Base-by-base conservation (phyloP, 2,888 invertebrate genomes). In the Ichneumoninae sp. region DNA sequence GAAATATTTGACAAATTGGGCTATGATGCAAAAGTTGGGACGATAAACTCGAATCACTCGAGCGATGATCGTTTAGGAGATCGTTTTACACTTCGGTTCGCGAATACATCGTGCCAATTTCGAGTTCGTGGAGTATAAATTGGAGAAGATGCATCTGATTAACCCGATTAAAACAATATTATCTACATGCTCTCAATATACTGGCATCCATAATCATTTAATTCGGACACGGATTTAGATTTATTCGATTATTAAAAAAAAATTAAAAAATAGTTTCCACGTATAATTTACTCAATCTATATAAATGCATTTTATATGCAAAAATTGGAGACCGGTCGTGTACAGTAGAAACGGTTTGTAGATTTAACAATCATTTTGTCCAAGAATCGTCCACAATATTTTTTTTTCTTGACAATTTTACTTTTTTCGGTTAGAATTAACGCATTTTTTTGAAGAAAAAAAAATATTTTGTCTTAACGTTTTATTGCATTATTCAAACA, bases 101-200 rank as follows among this genome's bases (percentile, higher is more conserved):
- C 57, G 60, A 78, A 57, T 44, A 44, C 33, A 33, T 78, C 19
- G 47, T 47, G 57, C 69, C 69, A 33, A 78, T 44, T 76, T 68
- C 26, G 16, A 36, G 13, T 5, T 47, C 44, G 40, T 13, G 10
- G 10, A 22, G 33, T 19, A 65, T 52, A 40, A 19, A 22, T 44
- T 44, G 26, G n/a, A 68, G 19, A 73, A 36, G 63, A 69, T 16
- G 47, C 63, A 50, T 80, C 54, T 16, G 40, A 66, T 66, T 73
- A 54, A 73, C 65, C 52, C 65, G 30, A 30, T 60, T 71, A 5
- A 44, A 74, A 47, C 30, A n/a, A n/a, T 40, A 66, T 30, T 30
- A 71, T 69, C 66, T 26, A 70, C 22, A 22, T 19, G n/a, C 8
- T 54, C 19, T 22, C 54, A 60, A 16, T 13, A 30, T 6, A 19